These are phyloP conservation scores for Podarcis lilfordi DNA, from an alignment of 2,797 vertebrate genomes.

Conservation along the genomic window DNA sequence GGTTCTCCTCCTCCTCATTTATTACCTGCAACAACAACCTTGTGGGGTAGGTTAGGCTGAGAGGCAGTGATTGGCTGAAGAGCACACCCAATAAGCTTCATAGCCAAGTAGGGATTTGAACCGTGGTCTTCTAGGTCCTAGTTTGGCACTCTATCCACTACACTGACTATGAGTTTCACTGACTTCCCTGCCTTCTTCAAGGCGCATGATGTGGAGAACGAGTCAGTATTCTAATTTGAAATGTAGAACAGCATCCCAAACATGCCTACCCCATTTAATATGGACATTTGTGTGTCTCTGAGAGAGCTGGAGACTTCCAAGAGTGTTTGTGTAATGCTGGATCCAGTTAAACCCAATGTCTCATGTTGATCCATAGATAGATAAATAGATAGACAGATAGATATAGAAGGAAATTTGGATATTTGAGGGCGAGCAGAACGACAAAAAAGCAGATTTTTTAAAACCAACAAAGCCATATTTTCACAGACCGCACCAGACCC, in stretches of 20 bases:
- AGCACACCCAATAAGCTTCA: too few species aligned
- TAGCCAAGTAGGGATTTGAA: too few species aligned
- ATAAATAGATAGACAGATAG: too few species aligned
- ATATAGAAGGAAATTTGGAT: neutral
- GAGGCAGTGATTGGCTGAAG: too few species aligned
- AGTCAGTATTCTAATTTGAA: neutral
- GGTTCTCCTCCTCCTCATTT: too few species aligned
- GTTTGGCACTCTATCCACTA: too few species aligned
- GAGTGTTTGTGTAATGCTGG: too few species aligned
- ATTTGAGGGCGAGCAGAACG: neutral
- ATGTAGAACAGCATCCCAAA: neutral
- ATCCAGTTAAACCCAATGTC: neutral
- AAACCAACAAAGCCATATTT: conserved; percentile 9
- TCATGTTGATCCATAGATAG: neutral
- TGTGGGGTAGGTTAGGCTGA: too few species aligned
- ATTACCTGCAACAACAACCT: too few species aligned
- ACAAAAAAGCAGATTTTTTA: neutral
- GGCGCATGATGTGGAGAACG: too few species aligned
- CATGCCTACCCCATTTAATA: neutral
- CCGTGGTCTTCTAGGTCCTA: too few species aligned
- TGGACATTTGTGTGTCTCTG: neutral
- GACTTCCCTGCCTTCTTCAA: too few species aligned
- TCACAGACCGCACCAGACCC: conserved; percentile 16
- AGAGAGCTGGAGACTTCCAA: neutral
- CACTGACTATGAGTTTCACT: neutral